phyloP scores from a whole-genome alignment of 2,888 invertebrate species.

The Lasioglossum figueresi region DNA sequence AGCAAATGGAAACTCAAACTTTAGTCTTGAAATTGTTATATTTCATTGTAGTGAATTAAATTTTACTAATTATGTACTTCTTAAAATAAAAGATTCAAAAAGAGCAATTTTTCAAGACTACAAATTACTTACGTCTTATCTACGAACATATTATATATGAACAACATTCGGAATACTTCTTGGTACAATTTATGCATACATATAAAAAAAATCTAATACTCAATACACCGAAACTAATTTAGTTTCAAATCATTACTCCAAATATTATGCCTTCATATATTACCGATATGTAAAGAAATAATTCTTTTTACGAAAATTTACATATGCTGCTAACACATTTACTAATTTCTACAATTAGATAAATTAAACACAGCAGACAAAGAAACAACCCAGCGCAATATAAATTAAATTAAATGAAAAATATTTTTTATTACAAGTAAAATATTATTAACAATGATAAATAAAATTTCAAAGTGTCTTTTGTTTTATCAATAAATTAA shows the following conservation, averaged over 20 bases:
- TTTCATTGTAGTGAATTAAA: not conserved
- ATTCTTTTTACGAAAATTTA: not conserved
- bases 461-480: not conserved
- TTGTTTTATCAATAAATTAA: not conserved
- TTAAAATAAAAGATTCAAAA: not conserved
- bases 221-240: conserved; percentile 10
- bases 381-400: not conserved
- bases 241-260: not conserved
- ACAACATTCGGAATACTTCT: not conserved
- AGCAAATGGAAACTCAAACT: not conserved
- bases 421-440: conserved; percentile 2
- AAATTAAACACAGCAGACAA: conserved; percentile 2
- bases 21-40: not conserved
- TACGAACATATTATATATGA: not conserved
- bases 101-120: not conserved
- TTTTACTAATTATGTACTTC: not conserved
- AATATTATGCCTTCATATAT: not conserved
- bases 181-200: conserved; percentile 3
- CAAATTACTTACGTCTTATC: not conserved
- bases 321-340: not conserved
- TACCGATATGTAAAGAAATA: not conserved
- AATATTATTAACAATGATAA: conserved; percentile 4
- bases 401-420: not conserved
- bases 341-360: not conserved
- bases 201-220: not conserved